These are phyloP conservation scores for Argyra leucocephala DNA, from an alignment of 2,888 invertebrate genomes.

Conservation along the genomic window DNA sequence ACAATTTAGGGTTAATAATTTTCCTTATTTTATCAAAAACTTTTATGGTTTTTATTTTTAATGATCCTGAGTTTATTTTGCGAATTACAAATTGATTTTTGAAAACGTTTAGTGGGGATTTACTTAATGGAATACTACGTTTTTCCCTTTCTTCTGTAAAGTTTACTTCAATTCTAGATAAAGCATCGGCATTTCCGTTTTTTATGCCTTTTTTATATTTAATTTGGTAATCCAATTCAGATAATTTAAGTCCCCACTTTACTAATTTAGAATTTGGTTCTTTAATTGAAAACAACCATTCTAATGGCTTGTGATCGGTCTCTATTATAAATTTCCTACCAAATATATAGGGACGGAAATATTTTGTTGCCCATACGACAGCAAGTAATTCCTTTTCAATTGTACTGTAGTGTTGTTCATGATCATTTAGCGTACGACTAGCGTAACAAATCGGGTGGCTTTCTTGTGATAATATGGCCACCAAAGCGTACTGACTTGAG, in stretches of 20 bases:
- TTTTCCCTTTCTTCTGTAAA: not conserved
- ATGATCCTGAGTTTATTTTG: conserved; percentile 18
- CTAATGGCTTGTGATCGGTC: conserved; percentile 31
- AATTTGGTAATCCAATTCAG: conserved; percentile 30
- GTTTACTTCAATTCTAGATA: conserved; percentile 12
- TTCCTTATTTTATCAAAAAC: conserved; percentile 9
- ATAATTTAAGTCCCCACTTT: conserved; percentile 29
- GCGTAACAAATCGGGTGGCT: conserved; percentile 29
- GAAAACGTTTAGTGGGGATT: conserved; percentile 13
- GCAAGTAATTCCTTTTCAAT: conserved; percentile 29
- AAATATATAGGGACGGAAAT: conserved; percentile 31
- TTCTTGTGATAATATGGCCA: conserved; percentile 28
- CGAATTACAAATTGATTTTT: conserved; percentile 13
- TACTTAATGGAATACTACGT: not conserved
- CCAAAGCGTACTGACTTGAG: conserved; percentile 27
- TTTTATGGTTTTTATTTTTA: conserved; percentile 16
- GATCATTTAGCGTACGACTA: conserved; percentile 26
- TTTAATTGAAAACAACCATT: conserved; percentile 26
- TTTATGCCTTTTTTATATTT: conserved; percentile 24
- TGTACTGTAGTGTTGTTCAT: conserved; percentile 27
- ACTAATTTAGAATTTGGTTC: conserved; percentile 28
- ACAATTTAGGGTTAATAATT: conserved; percentile 9
- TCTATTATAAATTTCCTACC: conserved; percentile 28
- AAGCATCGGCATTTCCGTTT: conserved; percentile 20
- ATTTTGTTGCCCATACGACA: conserved; percentile 26